These are phyloP conservation scores for Oncopodura yosiiana DNA, from an alignment of 1,140 invertebrate genomes.

Conservation along the genomic window DNA sequence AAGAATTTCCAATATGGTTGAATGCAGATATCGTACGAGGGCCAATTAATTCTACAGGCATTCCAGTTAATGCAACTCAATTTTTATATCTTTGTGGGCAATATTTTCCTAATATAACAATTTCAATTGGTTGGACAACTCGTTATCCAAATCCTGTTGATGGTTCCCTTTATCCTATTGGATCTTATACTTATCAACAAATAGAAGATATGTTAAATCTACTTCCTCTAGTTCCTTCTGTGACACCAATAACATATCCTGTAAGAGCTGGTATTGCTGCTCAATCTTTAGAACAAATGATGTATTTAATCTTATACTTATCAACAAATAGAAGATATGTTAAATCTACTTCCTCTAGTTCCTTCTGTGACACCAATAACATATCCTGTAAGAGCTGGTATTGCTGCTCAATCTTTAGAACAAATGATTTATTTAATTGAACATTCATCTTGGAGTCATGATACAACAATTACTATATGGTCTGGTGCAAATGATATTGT, in stretches of 20 bases:
- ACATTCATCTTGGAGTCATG: too few relatives aligned
- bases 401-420: constrained; percentile 53
- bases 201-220: neutral
- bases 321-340: neutral
- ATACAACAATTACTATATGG: constrained; percentile 28
- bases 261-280: constrained; percentile 63
- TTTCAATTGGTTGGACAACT: constrained; percentile 83
- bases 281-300: constrained; percentile 45
- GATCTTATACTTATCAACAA: constrained; percentile 31
- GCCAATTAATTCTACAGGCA: constrained; percentile 52
- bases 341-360: neutral
- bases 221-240: too few relatives aligned
- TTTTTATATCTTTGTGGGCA: constrained; percentile 52
- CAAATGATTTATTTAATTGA: too few relatives aligned
- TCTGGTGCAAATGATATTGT: constrained; percentile 10
- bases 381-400: constrained; percentile 67
- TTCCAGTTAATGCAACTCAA: constrained; percentile 53
- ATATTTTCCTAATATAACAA: constrained; percentile 53
- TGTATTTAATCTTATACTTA: neutral
- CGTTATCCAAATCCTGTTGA: constrained; percentile 46
- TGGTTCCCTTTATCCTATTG: too few relatives aligned
- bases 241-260: constrained; percentile 63
- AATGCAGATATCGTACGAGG: constrained; percentile 78
- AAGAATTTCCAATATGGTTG: constrained; percentile 76
- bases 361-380: constrained; percentile 57